Base-by-base conservation (phyloP, 2,113 vertebrate species). In the Camelus dromedarius region DNA sequence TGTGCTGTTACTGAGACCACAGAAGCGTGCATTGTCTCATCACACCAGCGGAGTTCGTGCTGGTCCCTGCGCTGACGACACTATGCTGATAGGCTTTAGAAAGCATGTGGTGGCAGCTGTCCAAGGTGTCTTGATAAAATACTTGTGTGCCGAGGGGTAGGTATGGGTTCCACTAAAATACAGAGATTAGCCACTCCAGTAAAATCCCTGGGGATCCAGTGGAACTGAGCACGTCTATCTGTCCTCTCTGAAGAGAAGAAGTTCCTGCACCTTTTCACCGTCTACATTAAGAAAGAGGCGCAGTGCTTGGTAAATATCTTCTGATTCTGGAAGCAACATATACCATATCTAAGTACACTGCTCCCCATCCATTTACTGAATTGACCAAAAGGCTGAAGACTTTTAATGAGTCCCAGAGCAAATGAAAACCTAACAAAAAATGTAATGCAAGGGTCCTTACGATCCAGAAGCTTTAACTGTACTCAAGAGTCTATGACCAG, bases 51-150 rank as follows among this genome's bases (percentile, higher is more conserved):
- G 26, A 46, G 26, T 8, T 48, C 24, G 2, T 2, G 15, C 1
- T 42, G 1, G n/a, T 4, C n/a, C 4, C 15, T 60, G 1, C 14
- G 0, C 0, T 32, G 28, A 46, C 7, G 60, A n/a, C 56, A 54
- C 0, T 18, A 35, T 12, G 54, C 28, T 48, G 38, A 18, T 48
- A 62, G 38, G 70, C 15, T 26, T 42, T 60, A 26, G 14, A 62
- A 35, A 89, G 70, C 70, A 35, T 5, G 28, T 32, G 67, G 30
- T 24, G 26, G 6, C n/a, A 10, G 14, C 11, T 84, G 6, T 32
- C 26, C 13, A 52, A 14, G 14, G 66, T 35, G 28, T 28, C 70
- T 80, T 16, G 24, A 32, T 69, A 38, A 80, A 80, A 60, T 54
- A 73, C 5, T 18, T 30, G 16, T 52, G 50, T 89, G 15, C 48